Evolutionary conservation across 1,140 invertebrate species (phyloP).

Genomic region (Lysiphlebus fabarum): DNA sequence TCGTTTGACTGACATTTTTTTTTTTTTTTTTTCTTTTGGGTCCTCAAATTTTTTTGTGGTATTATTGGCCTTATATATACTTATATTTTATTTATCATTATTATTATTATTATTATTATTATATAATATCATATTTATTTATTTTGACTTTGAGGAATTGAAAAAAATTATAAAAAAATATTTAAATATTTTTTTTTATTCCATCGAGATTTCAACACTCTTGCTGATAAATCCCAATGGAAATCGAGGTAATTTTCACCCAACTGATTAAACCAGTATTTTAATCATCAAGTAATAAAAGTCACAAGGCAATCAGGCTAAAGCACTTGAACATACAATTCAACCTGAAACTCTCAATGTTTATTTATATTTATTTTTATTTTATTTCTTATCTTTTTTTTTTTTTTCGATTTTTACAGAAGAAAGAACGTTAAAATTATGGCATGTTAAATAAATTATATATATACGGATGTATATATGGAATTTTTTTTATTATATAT

Average conservation of each 20-base stretch:
- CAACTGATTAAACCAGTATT: conserved; percentile 31
- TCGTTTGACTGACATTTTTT: conserved; percentile 32
- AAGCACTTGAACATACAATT: not conserved
- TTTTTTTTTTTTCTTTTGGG: conserved; percentile 12
- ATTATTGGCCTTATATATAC: not conserved
- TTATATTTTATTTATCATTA: too few relatives aligned
- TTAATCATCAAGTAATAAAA: conserved; percentile 36
- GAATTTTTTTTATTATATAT: conserved; percentile 3
- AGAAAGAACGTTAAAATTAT: not conserved
- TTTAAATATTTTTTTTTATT: too few relatives aligned
- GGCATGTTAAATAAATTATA: conserved; percentile 4
- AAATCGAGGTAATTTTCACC: conserved; percentile 52
- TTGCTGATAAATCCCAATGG: conserved; percentile 24
- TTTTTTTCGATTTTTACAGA: too few relatives aligned
- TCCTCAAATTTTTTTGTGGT: not conserved
- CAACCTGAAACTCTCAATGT: not conserved
- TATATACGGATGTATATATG: too few relatives aligned
- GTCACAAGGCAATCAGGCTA: conserved; percentile 10
- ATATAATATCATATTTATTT: too few relatives aligned
- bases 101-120: too few relatives aligned
- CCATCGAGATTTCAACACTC: too few relatives aligned
- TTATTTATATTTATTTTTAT: too few relatives aligned
- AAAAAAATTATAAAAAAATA: too few relatives aligned
- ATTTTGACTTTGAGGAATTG: too few relatives aligned
- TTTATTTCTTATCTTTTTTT: too few relatives aligned